Base-by-base conservation (phyloP, 2,797 vertebrate species). In the Pangasius larnaudii region DNA sequence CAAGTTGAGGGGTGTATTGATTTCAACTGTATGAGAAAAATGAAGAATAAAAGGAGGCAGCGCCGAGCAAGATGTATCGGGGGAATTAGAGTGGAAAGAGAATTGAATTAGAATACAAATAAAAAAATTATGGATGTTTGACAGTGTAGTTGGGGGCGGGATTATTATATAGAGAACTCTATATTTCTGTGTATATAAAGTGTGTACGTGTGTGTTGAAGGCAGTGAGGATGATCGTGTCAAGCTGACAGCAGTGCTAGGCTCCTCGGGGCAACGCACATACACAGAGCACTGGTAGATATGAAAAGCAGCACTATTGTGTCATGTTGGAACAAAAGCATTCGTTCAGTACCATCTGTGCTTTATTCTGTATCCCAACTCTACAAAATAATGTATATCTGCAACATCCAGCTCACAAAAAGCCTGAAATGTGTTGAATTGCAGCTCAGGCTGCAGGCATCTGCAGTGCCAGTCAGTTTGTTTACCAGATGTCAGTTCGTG, bases 11-110 rank as follows among this genome's bases (percentile, higher is more conserved):
- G 36, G 9, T 39, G 24, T 81, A 86, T 88, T 56, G 88, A 88
- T 86, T 88, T 88, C 8, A 59, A 53, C 75, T 65, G 56, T 71
- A 74, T 39, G 30, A 81, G 77, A 67, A 85, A 86, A 88, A 85
- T 80, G 53, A 72, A 59, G 83, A 59, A 53, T 46, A 85, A 82
- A 75, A 72, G 27, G 13, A 59, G 22, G 53, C 27, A n/a, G 63
- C 27, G 65, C 53, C 39, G 42, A 74, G 53, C 13, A 59, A 63
- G 75, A 86, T 56, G 58, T 30, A 81, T 74, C 39, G 2, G 22
- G n/a, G 65, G 46, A 65, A 79, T 88, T 69, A 71, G 16, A 88
- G 59, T 69, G 36, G 18, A 51, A 18, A 27, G 16, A 33, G 30
- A 85, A 80, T 85, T 58, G n/a, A 67, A 82, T 88, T 82, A 74